A percentile compares a stretch with the other conserved stretches of the same genome.
These are phyloP conservation scores for Falcunculus frontatus DNA, from an alignment of 2,113 vertebrate species.

Conservation along the genomic window DNA sequence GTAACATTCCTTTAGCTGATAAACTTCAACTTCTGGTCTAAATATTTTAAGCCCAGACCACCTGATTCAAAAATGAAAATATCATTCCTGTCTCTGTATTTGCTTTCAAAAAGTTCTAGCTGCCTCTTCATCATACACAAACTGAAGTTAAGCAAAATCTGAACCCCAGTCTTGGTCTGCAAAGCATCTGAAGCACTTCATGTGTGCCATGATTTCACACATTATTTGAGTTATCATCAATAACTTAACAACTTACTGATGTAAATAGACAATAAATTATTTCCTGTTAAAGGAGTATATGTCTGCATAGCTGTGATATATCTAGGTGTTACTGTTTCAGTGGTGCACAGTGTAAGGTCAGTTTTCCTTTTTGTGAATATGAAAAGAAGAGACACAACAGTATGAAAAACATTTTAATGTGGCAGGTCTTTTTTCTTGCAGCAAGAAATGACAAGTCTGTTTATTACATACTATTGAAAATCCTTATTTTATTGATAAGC, in stretches of 20 bases:
- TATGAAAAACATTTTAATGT: not conserved
- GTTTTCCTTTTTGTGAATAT: not conserved
- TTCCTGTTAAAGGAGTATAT: not conserved
- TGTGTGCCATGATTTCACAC: not conserved
- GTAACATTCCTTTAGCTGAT: not conserved
- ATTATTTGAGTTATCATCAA: not conserved
- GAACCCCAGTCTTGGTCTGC: not conserved
- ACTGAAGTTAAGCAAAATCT: not conserved
- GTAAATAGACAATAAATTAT: not conserved
- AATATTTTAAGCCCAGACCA: not conserved
- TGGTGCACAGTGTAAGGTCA: not conserved
- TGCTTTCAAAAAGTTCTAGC: not conserved
- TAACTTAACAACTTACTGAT: not conserved
- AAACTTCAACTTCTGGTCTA: not conserved
- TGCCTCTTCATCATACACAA: not conserved
- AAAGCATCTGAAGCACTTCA: not conserved
- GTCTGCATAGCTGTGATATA: not conserved
- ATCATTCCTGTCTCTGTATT: not conserved
- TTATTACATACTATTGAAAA: not conserved
- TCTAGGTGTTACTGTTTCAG: not conserved
- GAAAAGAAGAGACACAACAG: not conserved
- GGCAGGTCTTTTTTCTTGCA: not conserved
- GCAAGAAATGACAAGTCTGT: not conserved
- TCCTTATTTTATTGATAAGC: not conserved
- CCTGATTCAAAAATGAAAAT: not conserved